A percentile compares a stretch with the other conserved stretches of the same genome.
Conservation (phyloP, 2,888 invertebrate genomes). For the Candidula unifasciata region DNA sequence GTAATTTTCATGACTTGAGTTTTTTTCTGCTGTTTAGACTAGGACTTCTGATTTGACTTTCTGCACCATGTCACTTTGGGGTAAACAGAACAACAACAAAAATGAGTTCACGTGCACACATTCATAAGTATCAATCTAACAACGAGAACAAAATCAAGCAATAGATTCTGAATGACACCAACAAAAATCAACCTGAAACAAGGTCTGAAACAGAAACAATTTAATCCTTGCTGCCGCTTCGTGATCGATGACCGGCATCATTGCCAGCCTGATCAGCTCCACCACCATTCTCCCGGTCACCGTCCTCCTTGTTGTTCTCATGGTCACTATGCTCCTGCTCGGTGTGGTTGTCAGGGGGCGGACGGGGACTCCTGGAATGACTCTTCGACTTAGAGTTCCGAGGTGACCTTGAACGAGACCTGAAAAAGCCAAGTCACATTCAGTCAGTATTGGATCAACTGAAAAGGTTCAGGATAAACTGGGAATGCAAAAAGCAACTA, state of each 20-base stretch:
- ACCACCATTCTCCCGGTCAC: not conserved
- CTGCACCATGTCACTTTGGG: too few species aligned
- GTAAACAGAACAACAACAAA: too few species aligned
- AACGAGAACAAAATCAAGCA: too few species aligned
- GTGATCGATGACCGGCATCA: constrained; percentile 7
- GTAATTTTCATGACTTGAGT: too few species aligned
- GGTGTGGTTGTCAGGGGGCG: constrained; percentile 24
- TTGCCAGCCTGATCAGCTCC: not conserved
- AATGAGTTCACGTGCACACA: too few species aligned
- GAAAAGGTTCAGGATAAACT: too few species aligned
- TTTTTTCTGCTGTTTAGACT: too few species aligned
- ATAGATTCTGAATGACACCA: too few species aligned
- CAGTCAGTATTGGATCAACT: too few species aligned
- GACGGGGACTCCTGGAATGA: constrained; percentile 34
- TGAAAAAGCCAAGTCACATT: not conserved
- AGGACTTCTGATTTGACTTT: too few species aligned
- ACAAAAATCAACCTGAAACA: not conserved
- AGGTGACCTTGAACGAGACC: constrained; percentile 34
- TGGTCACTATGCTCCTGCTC: not conserved
- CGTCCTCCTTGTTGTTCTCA: not conserved
- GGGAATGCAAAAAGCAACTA: too few species aligned
- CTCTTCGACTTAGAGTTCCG: constrained; percentile 19
- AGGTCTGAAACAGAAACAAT: not conserved
- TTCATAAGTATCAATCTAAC: too few species aligned
- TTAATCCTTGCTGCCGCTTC: constrained; percentile 47